Conservation (phyloP, 2,888 invertebrate species). For the Peribatodes rhomboidaria region DNA sequence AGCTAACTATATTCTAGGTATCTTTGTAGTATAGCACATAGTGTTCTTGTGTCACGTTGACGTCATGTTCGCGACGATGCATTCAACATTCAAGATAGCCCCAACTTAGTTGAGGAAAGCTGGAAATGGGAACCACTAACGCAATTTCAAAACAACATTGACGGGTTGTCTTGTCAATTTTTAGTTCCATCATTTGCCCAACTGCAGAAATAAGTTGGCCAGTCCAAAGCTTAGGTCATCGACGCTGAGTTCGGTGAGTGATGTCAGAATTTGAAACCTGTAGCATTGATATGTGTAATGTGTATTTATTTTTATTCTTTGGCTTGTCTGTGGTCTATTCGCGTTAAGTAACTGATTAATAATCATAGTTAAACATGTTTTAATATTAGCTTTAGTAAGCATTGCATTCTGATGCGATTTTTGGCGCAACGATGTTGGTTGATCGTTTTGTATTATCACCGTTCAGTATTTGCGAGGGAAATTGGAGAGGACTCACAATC, state of each 20-base stretch:
- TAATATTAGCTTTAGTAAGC: no score
- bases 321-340: no score
- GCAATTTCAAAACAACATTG: neutral
- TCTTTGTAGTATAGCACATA: no score
- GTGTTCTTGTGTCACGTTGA: conserved; percentile 6
- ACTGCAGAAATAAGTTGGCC: neutral
- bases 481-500: no score
- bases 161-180: neutral
- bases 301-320: no score
- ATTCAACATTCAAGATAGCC: conserved; percentile 7
- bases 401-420: no score
- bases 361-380: no score
- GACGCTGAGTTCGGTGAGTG: neutral
- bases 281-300: neutral
- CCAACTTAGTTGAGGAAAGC: neutral
- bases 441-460: no score
- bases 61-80: conserved; percentile 17
- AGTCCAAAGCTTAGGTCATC: conserved; percentile 14
- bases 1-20: conserved; percentile 1
- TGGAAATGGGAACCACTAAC: neutral
- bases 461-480: no score
- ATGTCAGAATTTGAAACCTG: conserved; percentile 7
- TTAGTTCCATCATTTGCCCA: neutral
- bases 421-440: no score
- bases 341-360: no score